Conservation (phyloP, 2,113 vertebrate genomes). For the Gopherus flavomarginatus region DNA sequence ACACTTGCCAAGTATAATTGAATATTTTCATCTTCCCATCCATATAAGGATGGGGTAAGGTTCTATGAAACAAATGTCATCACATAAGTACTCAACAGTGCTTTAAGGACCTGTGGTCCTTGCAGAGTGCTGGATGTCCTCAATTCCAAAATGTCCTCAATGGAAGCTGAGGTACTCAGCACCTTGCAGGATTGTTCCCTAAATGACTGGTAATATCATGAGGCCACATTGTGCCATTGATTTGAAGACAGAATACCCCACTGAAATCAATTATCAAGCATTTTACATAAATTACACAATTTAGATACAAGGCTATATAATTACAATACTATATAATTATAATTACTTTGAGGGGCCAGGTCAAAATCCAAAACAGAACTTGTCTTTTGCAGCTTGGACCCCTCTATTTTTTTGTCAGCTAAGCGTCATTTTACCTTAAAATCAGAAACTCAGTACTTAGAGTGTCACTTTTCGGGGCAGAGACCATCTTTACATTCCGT, state of each 20-base stretch:
- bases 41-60: not conserved
- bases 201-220: not conserved
- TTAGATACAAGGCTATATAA: not conserved
- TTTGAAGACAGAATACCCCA: not conserved
- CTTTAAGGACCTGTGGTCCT: not conserved
- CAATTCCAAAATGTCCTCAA: not conserved
- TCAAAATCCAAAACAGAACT: not conserved
- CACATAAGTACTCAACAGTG: not conserved
- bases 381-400: not conserved
- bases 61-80: not conserved
- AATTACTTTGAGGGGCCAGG: not conserved
- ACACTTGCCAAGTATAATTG: not conserved
- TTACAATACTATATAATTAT: not conserved
- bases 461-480: not conserved
- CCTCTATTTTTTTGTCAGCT: slow-evolving; percentile 42
- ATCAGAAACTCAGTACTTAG: slow-evolving; percentile 34
- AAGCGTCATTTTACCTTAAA: slow-evolving; percentile 6
- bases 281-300: not conserved
- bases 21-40: not conserved
- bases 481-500: not conserved
- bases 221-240: not conserved
- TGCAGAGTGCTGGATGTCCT: not conserved
- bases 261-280: not conserved
- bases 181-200: not conserved
- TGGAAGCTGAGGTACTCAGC: not conserved